These are phyloP conservation scores for Perccottus glenii DNA, from an alignment of 2,113 vertebrate genomes.

Conservation along the genomic window DNA sequence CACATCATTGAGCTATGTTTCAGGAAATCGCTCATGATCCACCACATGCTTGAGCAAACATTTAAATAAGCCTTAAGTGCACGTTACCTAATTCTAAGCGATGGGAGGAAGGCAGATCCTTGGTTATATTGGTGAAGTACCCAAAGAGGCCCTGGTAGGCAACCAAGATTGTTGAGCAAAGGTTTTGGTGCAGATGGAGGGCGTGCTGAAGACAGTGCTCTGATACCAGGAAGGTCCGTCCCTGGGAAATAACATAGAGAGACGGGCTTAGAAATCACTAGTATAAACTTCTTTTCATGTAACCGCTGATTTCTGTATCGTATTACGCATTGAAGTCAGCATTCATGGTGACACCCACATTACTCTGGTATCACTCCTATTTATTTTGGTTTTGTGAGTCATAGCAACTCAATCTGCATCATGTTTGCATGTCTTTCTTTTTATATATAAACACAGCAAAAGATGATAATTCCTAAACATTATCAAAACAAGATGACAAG, in stretches of 20 bases:
- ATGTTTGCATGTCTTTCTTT: constrained; percentile 8
- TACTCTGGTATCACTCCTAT: constrained; percentile 1
- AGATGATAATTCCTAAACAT: not conserved
- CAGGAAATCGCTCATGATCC: too few relatives aligned
- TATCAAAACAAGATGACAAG: not conserved
- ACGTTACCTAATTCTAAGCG: constrained; percentile 90
- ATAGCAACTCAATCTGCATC: constrained; percentile 9
- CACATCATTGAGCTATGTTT: not conserved
- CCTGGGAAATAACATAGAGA: constrained; percentile 75
- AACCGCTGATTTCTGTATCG: not conserved
- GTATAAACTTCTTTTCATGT: not conserved
- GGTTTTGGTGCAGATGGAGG: constrained; percentile 89
- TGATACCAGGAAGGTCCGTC: constrained; percentile 90
- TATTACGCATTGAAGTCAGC: too few relatives aligned
- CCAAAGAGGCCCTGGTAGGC: constrained; percentile 95
- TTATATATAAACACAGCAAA: not conserved
- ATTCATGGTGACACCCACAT: constrained; percentile 3
- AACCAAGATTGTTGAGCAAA: constrained; percentile 90
- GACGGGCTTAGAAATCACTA: not conserved
- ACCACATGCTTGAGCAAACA: not conserved
- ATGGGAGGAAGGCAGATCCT: constrained; percentile 90
- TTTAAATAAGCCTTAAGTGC: constrained; percentile 13
- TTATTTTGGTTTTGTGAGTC: not conserved
- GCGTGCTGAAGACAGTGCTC: constrained; percentile 94
- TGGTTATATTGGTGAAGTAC: constrained; percentile 89